A percentile compares a stretch with the other conserved stretches of the same genome.
Conservation (phyloP, 1,140 invertebrate species). For the Drosophila nebulosa region DNA sequence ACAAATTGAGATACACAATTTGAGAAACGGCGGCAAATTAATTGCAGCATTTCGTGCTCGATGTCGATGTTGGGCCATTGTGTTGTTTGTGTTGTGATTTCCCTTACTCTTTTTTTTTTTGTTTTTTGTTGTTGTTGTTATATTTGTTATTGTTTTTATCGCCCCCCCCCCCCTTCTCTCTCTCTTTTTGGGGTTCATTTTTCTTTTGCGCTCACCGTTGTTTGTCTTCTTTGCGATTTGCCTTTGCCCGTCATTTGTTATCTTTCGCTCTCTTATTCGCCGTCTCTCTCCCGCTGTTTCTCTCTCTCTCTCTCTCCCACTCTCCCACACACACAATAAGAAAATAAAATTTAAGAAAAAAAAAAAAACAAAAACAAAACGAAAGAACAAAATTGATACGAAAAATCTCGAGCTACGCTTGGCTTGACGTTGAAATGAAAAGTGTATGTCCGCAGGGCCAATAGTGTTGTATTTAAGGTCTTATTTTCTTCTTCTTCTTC, state of each 20-base stretch:
- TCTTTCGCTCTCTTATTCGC: constrained; percentile 14
- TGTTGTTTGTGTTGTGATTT: constrained; percentile 7
- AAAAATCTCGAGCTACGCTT: constrained; percentile 39
- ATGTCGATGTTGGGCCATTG: constrained; percentile 23
- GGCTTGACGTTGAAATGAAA: constrained; percentile 27
- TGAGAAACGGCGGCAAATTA: constrained; percentile 55
- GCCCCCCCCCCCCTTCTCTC: not conserved
- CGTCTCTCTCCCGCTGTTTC: not conserved
- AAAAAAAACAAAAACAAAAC: not conserved
- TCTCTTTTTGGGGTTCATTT: not conserved
- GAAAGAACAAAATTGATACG: constrained; percentile 25
- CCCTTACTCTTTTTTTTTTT: constrained; percentile 10
- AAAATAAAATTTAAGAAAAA: not conserved
- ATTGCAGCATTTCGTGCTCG: constrained; percentile 63
- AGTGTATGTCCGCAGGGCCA: constrained; percentile 23
- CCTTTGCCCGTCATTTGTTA: constrained; percentile 64
- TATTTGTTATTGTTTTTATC: not conserved
- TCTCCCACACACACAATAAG: not conserved
- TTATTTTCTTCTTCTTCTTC: not conserved
- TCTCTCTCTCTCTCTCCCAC: constrained; percentile 1
- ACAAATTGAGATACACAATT: constrained; percentile 58
- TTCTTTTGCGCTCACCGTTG: constrained; percentile 50
- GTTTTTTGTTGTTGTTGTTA: constrained; percentile 1
- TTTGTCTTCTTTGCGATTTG: constrained; percentile 49
- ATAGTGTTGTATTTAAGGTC: constrained; percentile 29